phyloP scores from a whole-genome alignment of 2,888 invertebrate genomes.

The Hydrotaea diabolus region DNA sequence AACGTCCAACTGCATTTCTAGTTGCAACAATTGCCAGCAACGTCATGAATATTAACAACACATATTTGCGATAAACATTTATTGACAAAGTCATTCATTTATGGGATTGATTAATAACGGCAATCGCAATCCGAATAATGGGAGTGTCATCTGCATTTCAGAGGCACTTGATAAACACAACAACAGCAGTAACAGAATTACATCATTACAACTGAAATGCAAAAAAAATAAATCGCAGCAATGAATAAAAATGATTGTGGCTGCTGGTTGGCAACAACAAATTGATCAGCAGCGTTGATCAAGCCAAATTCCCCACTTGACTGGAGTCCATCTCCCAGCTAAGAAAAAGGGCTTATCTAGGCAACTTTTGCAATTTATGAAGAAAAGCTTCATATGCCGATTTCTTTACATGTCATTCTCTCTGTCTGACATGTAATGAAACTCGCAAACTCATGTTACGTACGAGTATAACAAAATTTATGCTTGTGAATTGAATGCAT shows the following conservation, averaged over 20 bases:
- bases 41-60: background rate
- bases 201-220: conserved; percentile 23
- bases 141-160: conserved; percentile 30
- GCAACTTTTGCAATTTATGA: too few species aligned
- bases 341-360: background rate
- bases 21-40: background rate
- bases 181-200: background rate
- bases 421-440: too few species aligned
- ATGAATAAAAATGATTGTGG: conserved; percentile 24
- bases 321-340: too few species aligned
- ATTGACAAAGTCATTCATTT: background rate
- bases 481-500: background rate
- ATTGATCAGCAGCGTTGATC: too few species aligned
- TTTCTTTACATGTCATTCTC: background rate
- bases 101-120: background rate
- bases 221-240: background rate
- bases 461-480: background rate
- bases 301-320: background rate
- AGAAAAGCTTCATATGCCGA: too few species aligned
- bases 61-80: background rate
- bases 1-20: too few species aligned
- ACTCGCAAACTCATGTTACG: background rate
- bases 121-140: background rate
- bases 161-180: conserved; percentile 1
- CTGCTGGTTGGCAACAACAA: background rate